phyloP scores from a whole-genome alignment of 2,797 vertebrate species.

The Gallinago stenura region DNA sequence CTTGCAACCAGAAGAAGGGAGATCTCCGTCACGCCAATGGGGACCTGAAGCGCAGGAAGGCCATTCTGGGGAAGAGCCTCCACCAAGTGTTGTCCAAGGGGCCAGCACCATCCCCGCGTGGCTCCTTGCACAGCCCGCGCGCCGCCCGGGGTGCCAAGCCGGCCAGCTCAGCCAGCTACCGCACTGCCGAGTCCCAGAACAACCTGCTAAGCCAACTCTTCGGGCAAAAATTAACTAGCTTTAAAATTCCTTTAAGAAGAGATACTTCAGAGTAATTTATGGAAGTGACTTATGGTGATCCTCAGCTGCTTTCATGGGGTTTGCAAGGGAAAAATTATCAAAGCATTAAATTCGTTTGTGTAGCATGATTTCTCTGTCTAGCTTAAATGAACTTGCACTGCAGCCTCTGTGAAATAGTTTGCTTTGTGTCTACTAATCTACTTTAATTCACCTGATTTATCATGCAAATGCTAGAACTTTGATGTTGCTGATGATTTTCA shows the following conservation, averaged over 20 bases:
- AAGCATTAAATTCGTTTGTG: constrained; percentile 80
- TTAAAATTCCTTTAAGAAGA: constrained; percentile 98
- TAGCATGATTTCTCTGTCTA: constrained; percentile 81
- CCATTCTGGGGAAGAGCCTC: constrained; percentile 81
- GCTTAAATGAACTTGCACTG: constrained; percentile 92
- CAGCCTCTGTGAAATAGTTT: constrained; percentile 88
- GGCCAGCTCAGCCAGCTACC: constrained; percentile 82
- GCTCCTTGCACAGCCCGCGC: constrained; percentile 84
- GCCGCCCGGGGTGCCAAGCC: constrained; percentile 82
- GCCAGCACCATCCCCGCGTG: constrained; percentile 79
- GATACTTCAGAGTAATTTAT: constrained; percentile 91
- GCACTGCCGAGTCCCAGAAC: constrained; percentile 96
- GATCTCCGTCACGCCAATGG: constrained; percentile 82
- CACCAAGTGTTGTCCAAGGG: constrained; percentile 86
- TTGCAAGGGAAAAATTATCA: constrained; percentile 73
- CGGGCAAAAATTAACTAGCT: constrained; percentile 97
- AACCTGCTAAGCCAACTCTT: constrained; percentile 98
- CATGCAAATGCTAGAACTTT: constrained; percentile 86
- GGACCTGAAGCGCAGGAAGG: constrained; percentile 86
- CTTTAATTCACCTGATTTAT: constrained; percentile 86
- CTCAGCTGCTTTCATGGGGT: constrained; percentile 78
- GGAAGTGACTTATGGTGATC: constrained; percentile 77
- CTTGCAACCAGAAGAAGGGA: constrained; percentile 83
- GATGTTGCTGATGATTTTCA: constrained; percentile 85
- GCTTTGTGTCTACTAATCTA: constrained; percentile 87